Percentiles rank a stretch among this genome's conserved stretches.
These are phyloP conservation scores for Ernsta delagoae DNA, from an alignment of 2,888 invertebrate genomes.

Conservation along the genomic window DNA sequence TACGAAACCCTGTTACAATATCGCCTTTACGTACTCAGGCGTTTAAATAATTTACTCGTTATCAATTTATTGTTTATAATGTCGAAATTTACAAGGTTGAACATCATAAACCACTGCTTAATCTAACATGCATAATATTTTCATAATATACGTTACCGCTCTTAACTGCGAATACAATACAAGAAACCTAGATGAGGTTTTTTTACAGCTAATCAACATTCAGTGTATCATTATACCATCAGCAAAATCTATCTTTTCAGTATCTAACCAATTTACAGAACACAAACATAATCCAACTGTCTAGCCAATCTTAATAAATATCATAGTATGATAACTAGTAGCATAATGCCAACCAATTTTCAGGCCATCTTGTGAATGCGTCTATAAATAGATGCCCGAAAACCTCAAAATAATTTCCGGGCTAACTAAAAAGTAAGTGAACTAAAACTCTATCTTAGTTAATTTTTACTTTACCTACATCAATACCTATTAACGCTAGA, in stretches of 20 bases:
- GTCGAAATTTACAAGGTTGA: background rate
- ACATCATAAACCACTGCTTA: background rate
- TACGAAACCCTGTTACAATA: conserved; percentile 33
- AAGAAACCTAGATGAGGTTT: background rate
- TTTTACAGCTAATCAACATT: conserved; percentile 15
- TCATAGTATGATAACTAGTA: background rate
- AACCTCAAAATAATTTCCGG: conserved; percentile 9
- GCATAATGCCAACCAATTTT: conserved; percentile 28
- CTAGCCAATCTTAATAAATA: background rate
- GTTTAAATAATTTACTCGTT: conserved; percentile 17
- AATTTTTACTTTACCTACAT: too few species aligned
- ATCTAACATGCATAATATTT: conserved; percentile 2
- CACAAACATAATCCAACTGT: background rate
- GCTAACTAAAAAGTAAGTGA: conserved; percentile 15
- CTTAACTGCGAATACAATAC: background rate
- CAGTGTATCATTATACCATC: conserved; percentile 18
- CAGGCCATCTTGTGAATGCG: conserved; percentile 35
- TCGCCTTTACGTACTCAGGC: conserved; percentile 15
- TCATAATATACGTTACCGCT: background rate
- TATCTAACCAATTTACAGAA: conserved; percentile 1
- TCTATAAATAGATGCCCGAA: conserved; percentile 22
- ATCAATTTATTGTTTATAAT: background rate
- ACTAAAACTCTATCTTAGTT: conserved; percentile 5
- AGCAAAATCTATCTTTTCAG: conserved; percentile 6
- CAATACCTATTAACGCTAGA: too few species aligned